Evolutionary conservation across 1,140 invertebrate genomes (phyloP).

Genomic region (Polypedilum vanderplanki): DNA sequence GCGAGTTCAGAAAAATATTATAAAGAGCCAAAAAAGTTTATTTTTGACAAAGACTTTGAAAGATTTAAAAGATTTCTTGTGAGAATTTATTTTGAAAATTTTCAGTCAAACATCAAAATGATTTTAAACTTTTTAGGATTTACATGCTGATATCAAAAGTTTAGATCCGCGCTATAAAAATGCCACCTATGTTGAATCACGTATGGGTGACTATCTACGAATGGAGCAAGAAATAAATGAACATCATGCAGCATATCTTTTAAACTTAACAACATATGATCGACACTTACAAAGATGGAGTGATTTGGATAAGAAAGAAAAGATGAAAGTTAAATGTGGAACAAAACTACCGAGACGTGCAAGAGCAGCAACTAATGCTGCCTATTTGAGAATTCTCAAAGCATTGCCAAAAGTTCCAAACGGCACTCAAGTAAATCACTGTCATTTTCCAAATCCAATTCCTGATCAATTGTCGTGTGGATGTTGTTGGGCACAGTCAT

Average conservation of each 20-base stretch:
- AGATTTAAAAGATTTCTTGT: too few relatives aligned
- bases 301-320: neutral
- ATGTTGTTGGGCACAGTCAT: neutral
- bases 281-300: neutral
- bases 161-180: neutral
- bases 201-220: neutral
- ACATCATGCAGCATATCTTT: neutral
- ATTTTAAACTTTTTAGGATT: too few relatives aligned
- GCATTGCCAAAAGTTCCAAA: neutral
- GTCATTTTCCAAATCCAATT: slow-evolving; percentile 11
- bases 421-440: neutral
- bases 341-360: neutral
- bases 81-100: too few relatives aligned
- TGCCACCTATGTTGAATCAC: neutral
- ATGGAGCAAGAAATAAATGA: neutral
- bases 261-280: neutral
- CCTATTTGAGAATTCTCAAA: neutral
- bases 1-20: too few relatives aligned
- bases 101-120: too few relatives aligned
- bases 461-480: neutral
- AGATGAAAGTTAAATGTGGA: neutral
- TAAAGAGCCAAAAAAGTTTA: too few relatives aligned
- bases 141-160: too few relatives aligned
- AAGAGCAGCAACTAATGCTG: neutral
- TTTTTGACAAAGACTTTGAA: too few relatives aligned